Evolutionary conservation across 2,888 invertebrate species (phyloP), one percentile per base, ranked within the genome.

Genomic region (Ferdinandea cuprea): DNA sequence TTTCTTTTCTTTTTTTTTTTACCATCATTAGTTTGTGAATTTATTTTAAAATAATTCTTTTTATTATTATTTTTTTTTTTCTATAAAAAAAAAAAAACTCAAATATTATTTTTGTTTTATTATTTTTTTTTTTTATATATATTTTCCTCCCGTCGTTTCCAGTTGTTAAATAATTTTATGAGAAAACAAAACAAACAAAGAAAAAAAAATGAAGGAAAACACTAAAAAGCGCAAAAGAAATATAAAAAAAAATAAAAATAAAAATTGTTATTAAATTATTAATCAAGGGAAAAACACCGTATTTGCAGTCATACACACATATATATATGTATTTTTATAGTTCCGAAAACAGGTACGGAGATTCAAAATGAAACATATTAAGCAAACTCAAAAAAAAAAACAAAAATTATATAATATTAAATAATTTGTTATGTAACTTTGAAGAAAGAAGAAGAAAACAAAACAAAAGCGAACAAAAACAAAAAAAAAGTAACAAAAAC

Each of bases 151-250:
- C 58, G 50, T 74, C 58, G 50, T 74, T 74, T 65, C 73, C 52
- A 69, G 65, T 84, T 79, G 84, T 84, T 84, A 79, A 79, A 54
- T 79, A 84, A 58, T 79, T 74, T 84, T 84, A 84, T 69, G 79
- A 48, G n/a, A 65, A 80, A 48, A 21, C n/a, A 37, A 63, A 74
- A 76, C 56, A 40, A 50, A 48, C 37, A 52, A 79, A 66, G 73
- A 61, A 25, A n/a, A 58, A 30, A 50, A 15, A 56, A 56, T n/a
- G n/a, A n/a, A n/a, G n/a, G n/a, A 77, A 72, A 61, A 37, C 42
- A 58, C 61, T 46, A 81, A 71, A n/a, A 77, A 71, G 65, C 77
- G 58, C 63, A 76, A 76, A 68, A 83, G 35, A 61, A 78, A 65
- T 21, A 78, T 37, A 84, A 81, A 81, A n/a, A n/a, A n/a, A n/a